Conservation (phyloP, 2,888 invertebrate genomes). For the Tetragonisca angustula region DNA sequence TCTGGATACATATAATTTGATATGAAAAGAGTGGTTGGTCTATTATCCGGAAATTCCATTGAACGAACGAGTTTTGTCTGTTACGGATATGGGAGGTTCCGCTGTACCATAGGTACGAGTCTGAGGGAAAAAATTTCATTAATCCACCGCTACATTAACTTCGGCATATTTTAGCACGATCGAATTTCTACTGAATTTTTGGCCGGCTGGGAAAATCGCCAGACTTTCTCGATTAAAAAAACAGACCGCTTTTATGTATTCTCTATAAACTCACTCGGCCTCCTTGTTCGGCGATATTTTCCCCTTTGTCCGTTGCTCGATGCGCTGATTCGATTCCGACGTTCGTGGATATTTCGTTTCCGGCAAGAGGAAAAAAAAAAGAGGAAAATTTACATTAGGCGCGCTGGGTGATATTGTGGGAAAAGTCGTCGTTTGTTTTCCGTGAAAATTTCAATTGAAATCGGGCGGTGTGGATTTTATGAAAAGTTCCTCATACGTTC, state of each 20-base stretch:
- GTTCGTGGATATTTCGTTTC: slow-evolving; percentile 24
- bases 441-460: neutral
- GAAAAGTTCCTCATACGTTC: neutral
- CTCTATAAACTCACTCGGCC: slow-evolving; percentile 46
- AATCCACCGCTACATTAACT: slow-evolving; percentile 31
- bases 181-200: slow-evolving; percentile 3
- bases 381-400: slow-evolving; percentile 29
- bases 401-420: neutral
- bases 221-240: slow-evolving; percentile 29
- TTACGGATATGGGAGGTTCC: too few relatives aligned
- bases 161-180: slow-evolving; percentile 11
- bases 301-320: slow-evolving; percentile 40
- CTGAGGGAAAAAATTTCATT: slow-evolving; percentile 36
- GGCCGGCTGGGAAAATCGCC: neutral
- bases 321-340: slow-evolving; percentile 36
- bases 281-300: slow-evolving; percentile 41
- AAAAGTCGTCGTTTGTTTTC: neutral
- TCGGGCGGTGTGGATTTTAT: neutral
- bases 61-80: too few relatives aligned
- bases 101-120: neutral
- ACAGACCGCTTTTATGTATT: slow-evolving; percentile 23
- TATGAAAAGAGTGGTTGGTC: too few relatives aligned
- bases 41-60: too few relatives aligned
- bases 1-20: too few relatives aligned
- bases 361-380: neutral